phyloP scores from a whole-genome alignment of 2,888 invertebrate species.

The Tachina lurida region DNA sequence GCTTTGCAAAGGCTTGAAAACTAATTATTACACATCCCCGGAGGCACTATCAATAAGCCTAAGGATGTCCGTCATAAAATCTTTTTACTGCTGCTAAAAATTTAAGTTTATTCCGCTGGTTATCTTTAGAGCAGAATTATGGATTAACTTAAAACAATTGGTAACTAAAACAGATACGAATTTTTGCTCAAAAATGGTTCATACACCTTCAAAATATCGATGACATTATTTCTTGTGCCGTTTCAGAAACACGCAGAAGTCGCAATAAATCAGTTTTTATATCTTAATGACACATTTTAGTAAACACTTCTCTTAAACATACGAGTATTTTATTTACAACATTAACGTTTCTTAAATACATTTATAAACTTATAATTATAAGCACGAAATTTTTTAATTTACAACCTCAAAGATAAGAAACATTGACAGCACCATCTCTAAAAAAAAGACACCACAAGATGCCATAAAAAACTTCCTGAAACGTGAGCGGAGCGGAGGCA shows the following conservation, averaged over 20 bases:
- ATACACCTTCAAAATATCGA: neutral
- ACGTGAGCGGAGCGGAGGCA: neutral
- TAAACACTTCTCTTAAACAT: slow-evolving; percentile 43
- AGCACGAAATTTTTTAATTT: slow-evolving; percentile 63
- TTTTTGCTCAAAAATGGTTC: no score
- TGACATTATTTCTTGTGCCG: neutral
- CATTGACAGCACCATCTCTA: slow-evolving; percentile 27
- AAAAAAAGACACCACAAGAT: neutral
- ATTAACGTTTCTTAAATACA: slow-evolving; percentile 49
- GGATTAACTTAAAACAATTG: no score
- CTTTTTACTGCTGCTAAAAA: no score
- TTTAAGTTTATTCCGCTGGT: no score
- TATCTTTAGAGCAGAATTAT: no score
- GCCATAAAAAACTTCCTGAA: neutral
- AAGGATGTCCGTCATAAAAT: no score
- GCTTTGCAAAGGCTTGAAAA: no score
- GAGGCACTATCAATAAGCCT: no score
- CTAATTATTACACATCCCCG: no score
- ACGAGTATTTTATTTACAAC: slow-evolving; percentile 46
- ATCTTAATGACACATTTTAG: slow-evolving; percentile 63
- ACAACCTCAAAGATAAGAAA: slow-evolving; percentile 38
- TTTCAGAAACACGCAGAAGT: slow-evolving; percentile 27
- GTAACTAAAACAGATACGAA: no score
- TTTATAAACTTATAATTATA: slow-evolving; percentile 60
- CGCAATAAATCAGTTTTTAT: slow-evolving; percentile 63